These are phyloP conservation scores for Actenoides lindsayi DNA, from an alignment of 2,113 vertebrate species.

Conservation along the genomic window DNA sequence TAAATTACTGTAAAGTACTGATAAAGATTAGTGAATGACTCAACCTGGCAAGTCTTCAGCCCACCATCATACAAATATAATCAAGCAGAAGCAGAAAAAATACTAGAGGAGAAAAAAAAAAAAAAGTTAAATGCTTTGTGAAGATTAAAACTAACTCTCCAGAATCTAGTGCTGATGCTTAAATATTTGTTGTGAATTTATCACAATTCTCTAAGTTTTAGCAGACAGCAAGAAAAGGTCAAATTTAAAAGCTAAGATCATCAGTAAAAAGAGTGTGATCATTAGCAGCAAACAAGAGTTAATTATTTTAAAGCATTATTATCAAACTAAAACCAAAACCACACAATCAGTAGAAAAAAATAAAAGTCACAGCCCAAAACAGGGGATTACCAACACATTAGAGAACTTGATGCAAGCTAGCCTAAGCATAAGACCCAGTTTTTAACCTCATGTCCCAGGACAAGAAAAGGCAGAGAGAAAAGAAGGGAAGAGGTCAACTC, in stretches of 20 bases:
- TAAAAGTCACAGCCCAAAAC: background rate
- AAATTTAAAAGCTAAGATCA: constrained; percentile 23
- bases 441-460: background rate
- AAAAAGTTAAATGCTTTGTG: background rate
- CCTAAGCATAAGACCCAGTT: background rate
- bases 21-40: background rate
- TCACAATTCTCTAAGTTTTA: background rate
- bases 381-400: background rate
- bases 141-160: background rate
- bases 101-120: background rate
- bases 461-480: background rate
- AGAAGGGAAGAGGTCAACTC: background rate
- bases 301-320: constrained; percentile 5
- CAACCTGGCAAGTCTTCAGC: background rate
- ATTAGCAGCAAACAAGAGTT: background rate
- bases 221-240: background rate
- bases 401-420: background rate
- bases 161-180: background rate
- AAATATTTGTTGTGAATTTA: background rate
- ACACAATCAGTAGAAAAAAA: background rate
- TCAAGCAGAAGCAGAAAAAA: background rate
- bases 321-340: background rate
- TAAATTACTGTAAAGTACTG: background rate
- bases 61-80: background rate
- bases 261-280: background rate